phyloP scores from a whole-genome alignment of 2,888 invertebrate species.

The Syrista parreyssii region DNA sequence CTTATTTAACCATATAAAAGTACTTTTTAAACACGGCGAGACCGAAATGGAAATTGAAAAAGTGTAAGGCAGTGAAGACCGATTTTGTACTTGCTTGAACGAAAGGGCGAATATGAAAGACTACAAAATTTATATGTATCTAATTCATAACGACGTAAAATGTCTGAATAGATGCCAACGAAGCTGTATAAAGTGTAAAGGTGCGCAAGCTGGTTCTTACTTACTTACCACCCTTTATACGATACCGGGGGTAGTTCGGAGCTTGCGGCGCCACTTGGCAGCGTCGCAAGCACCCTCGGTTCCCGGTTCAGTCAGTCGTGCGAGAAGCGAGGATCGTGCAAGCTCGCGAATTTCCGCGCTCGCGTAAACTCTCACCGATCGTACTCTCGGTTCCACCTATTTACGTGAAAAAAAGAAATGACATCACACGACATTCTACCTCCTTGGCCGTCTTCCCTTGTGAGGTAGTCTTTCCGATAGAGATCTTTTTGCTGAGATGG shows the following conservation, averaged over 20 bases:
- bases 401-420: neutral
- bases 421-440: neutral
- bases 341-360: slow-evolving; percentile 30
- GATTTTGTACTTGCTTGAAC: neutral
- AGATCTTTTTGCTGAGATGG: neutral
- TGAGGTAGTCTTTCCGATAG: neutral
- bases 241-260: slow-evolving; percentile 20
- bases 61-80: too few relatives aligned
- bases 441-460: neutral
- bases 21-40: neutral
- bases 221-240: neutral
- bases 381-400: neutral
- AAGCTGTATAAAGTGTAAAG: neutral
- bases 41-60: too few relatives aligned
- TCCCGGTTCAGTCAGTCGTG: slow-evolving; percentile 48
- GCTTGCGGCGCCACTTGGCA: slow-evolving; percentile 41
- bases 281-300: slow-evolving; percentile 27
- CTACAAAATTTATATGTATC: neutral
- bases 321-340: slow-evolving; percentile 41
- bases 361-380: neutral
- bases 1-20: neutral
- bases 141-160: neutral
- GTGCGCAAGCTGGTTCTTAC: neutral
- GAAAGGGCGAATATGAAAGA: neutral
- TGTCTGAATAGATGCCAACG: neutral